Conservation (phyloP, 2,113 vertebrate species). For the Amazona guildingii region DNA sequence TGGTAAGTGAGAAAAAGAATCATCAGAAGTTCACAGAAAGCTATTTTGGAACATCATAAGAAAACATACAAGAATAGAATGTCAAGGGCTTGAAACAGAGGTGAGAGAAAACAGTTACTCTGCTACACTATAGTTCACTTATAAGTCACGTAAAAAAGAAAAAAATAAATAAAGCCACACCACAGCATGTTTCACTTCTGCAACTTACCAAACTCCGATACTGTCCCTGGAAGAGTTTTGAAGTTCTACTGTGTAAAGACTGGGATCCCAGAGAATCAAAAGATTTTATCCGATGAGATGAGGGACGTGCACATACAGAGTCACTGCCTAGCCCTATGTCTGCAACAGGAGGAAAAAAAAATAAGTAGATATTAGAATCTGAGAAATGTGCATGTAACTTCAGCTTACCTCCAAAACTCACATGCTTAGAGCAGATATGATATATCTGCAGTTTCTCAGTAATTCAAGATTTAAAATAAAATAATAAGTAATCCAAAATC, state of each 20-base stretch:
- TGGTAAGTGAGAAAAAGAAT: neutral
- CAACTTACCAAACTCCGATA: conserved; percentile 95
- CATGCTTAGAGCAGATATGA: neutral
- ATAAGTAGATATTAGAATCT: neutral
- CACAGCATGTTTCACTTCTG: neutral
- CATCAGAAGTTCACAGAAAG: neutral
- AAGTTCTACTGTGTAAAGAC: conserved; percentile 86
- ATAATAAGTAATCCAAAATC: neutral
- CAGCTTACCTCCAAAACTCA: neutral
- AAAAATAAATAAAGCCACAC: fast-evolving
- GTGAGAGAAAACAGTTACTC: neutral
- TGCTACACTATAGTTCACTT: neutral
- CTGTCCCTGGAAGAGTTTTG: conserved; percentile 94
- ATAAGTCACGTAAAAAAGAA: neutral
- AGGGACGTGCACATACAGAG: conserved; percentile 90
- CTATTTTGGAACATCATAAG: neutral
- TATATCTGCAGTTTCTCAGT: neutral
- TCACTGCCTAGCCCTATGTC: conserved; percentile 97
- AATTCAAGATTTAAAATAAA: neutral
- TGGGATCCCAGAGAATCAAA: conserved; percentile 94
- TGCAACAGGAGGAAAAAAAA: conserved; percentile 34
- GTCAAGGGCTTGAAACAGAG: neutral
- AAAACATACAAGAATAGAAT: neutral
- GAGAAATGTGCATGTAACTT: neutral
- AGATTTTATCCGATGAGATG: conserved; percentile 93